Percentiles rank a stretch among this genome's conserved stretches.
Evolutionary conservation across 2,113 vertebrate genomes (phyloP).

Genomic region (Sialia sialis): DNA sequence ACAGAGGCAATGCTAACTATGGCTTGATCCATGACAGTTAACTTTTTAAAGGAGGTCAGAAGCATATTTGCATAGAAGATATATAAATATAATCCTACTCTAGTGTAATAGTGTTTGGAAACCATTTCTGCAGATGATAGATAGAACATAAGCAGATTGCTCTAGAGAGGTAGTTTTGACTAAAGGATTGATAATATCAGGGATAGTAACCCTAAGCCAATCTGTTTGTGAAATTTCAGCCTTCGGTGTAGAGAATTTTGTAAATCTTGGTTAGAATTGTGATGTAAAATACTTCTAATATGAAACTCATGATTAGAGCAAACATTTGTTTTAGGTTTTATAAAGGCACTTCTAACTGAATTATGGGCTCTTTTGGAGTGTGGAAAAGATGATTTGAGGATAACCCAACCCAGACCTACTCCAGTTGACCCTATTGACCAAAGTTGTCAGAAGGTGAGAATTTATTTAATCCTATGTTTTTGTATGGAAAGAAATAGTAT

Average conservation of each 20-base stretch:
- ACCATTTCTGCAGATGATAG: not conserved
- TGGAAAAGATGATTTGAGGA: constrained; percentile 84
- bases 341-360: constrained; percentile 82
- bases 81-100: not conserved
- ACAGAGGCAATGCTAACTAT: not conserved
- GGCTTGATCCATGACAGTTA: not conserved
- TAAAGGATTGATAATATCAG: not conserved
- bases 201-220: not conserved
- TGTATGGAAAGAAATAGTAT: not conserved
- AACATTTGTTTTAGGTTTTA: constrained; percentile 77
- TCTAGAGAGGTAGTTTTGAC: not conserved
- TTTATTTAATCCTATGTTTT: not conserved
- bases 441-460: constrained; percentile 88
- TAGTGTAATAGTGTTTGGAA: not conserved
- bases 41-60: not conserved
- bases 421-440: constrained; percentile 91
- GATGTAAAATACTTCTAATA: not conserved
- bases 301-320: not conserved
- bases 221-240: not conserved
- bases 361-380: constrained; percentile 90
- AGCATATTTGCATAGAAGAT: not conserved
- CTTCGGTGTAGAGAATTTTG: not conserved
- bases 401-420: constrained; percentile 80
- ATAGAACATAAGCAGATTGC: not conserved
- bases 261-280: not conserved